Conservation (phyloP, 2,113 vertebrate species). For the Malurus elegans region DNA sequence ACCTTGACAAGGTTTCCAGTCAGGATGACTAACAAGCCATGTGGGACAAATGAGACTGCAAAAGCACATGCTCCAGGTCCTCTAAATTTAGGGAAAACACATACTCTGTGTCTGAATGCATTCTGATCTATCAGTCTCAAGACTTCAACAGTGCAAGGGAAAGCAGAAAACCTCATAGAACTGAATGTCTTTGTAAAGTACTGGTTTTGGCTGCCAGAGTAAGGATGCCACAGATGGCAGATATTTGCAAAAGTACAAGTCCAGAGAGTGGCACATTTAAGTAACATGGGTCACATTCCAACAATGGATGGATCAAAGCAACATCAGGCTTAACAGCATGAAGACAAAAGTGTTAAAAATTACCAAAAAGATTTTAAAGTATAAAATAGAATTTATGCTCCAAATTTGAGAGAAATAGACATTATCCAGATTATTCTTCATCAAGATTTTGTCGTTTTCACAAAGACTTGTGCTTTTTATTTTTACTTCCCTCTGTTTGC, state of each 20-base stretch:
- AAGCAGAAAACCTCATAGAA: neutral
- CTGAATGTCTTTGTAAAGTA: neutral
- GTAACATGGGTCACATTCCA: neutral
- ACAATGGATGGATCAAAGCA: neutral
- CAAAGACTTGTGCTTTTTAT: neutral
- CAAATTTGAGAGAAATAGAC: neutral
- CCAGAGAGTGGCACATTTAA: neutral
- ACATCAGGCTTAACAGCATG: neutral
- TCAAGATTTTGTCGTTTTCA: neutral
- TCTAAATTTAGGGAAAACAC: neutral
- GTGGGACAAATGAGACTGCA: neutral
- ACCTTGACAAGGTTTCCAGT: neutral
- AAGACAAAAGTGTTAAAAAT: neutral
- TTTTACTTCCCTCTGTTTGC: neutral
- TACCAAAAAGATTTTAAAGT: neutral
- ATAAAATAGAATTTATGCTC: neutral
- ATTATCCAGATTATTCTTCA: neutral
- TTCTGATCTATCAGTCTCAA: neutral
- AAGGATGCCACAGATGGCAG: neutral
- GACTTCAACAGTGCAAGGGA: rapidly evolving
- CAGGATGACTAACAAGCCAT: neutral
- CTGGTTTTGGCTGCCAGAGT: neutral
- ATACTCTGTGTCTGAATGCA: neutral
- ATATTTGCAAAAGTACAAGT: neutral
- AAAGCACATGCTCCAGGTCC: neutral